These are phyloP conservation scores for Epizoanthus ramosus DNA, from an alignment of 92 coral and sea anemone species.

Conservation along the genomic window DNA sequence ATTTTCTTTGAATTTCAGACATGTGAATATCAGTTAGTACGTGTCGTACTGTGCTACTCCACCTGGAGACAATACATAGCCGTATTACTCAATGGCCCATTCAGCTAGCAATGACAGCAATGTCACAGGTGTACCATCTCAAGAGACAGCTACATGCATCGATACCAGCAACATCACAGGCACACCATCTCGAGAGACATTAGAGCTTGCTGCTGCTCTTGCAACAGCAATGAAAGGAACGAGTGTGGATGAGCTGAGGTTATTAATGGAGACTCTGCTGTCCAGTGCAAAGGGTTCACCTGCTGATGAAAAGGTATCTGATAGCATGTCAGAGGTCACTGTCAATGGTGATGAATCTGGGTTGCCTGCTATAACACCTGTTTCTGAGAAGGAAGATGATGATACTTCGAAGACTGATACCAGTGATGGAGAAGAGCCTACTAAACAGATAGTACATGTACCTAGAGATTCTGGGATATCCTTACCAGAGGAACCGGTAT, in stretches of 20 bases:
- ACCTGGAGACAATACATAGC: too few relatives aligned
- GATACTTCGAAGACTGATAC: neutral
- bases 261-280: constrained; percentile 1
- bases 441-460: neutral
- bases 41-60: too few relatives aligned
- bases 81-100: too few relatives aligned
- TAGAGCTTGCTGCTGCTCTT: constrained; percentile 18
- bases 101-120: too few relatives aligned
- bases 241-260: neutral
- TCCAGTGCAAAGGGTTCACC: neutral
- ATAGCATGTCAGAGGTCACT: neutral
- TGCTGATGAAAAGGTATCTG: neutral
- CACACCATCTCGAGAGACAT: neutral
- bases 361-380: neutral
- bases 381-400: neutral
- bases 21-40: too few relatives aligned
- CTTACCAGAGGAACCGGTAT: neutral
- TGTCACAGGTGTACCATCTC: too few relatives aligned
- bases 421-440: neutral
- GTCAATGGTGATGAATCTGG: neutral
- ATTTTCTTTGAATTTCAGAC: too few relatives aligned
- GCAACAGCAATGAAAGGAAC: constrained; percentile 20
- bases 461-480: neutral
- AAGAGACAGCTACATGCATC: too few relatives aligned
- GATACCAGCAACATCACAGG: neutral